Percentiles rank a stretch among this genome's conserved stretches.
Evolutionary conservation across 2,797 vertebrate species (phyloP).

Genomic region (Tauraco hartlaubi): DNA sequence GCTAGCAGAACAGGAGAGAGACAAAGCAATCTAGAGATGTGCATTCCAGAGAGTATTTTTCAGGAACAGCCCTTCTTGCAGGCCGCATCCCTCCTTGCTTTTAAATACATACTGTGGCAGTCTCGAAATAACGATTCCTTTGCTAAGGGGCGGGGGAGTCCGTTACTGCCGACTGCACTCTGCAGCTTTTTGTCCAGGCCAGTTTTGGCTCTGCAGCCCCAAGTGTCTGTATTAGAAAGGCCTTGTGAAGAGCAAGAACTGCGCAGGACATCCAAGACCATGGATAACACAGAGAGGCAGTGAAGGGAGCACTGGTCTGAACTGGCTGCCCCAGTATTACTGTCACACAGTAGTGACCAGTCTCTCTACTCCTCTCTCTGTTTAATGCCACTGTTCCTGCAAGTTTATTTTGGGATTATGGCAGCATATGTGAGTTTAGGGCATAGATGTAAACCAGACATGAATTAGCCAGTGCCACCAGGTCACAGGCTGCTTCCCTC

Average conservation of each 20-base stretch:
- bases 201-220: not conserved
- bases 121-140: accelerated
- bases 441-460: not conserved
- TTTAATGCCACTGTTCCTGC: not conserved
- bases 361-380: not conserved
- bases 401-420: not conserved
- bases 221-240: not conserved
- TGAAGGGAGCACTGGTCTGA: not conserved
- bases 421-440: not conserved
- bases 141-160: not conserved
- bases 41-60: not conserved
- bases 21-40: not conserved
- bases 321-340: not conserved
- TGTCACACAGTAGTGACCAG: not conserved
- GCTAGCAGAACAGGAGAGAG: not conserved
- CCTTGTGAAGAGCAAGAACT: not conserved
- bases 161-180: not conserved
- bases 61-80: not conserved
- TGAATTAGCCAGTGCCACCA: not conserved
- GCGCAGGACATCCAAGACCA: not conserved
- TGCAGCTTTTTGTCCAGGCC: not conserved
- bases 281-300: not conserved
- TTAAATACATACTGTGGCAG: not conserved
- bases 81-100: not conserved
- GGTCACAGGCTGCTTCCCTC: not conserved